Percentiles rank a stretch among this genome's conserved stretches.
Conservation (phyloP, 2,888 invertebrate genomes). For the Abscondita cerata region DNA sequence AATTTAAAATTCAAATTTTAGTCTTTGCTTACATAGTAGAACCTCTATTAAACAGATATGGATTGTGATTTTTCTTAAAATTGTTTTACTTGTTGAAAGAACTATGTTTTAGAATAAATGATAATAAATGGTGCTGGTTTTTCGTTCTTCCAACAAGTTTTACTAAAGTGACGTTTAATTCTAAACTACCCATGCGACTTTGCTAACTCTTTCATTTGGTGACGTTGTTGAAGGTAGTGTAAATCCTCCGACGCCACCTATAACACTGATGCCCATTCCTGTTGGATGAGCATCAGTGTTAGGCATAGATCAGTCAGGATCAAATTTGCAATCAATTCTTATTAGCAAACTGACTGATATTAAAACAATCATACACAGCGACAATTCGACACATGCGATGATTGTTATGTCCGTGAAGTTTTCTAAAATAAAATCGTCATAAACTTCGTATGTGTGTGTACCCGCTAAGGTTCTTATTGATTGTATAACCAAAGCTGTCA, state of each 20-base stretch:
- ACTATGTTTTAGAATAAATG: too few relatives aligned
- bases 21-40: too few relatives aligned
- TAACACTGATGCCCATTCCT: slow-evolving; percentile 51
- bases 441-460: slow-evolving; percentile 37
- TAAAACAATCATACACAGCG: slow-evolving; percentile 61
- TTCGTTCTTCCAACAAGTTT: too few relatives aligned
- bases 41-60: too few relatives aligned
- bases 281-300: slow-evolving; percentile 59
- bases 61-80: too few relatives aligned
- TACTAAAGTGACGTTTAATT: neutral
- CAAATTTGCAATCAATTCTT: slow-evolving; percentile 62
- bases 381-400: slow-evolving; percentile 62
- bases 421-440: slow-evolving; percentile 25
- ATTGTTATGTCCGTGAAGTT: slow-evolving; percentile 51
- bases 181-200: slow-evolving; percentile 69
- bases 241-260: slow-evolving; percentile 49
- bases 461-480: slow-evolving; percentile 61
- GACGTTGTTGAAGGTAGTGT: slow-evolving; percentile 57
- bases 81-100: too few relatives aligned
- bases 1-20: too few relatives aligned
- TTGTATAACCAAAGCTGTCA: slow-evolving; percentile 63
- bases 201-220: slow-evolving; percentile 61
- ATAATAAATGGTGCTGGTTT: too few relatives aligned
- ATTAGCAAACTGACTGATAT: slow-evolving; percentile 63
- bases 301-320: slow-evolving; percentile 56